Base-by-base conservation (phyloP, 2,797 vertebrate species). In the Astyanax mexicanus region DNA sequence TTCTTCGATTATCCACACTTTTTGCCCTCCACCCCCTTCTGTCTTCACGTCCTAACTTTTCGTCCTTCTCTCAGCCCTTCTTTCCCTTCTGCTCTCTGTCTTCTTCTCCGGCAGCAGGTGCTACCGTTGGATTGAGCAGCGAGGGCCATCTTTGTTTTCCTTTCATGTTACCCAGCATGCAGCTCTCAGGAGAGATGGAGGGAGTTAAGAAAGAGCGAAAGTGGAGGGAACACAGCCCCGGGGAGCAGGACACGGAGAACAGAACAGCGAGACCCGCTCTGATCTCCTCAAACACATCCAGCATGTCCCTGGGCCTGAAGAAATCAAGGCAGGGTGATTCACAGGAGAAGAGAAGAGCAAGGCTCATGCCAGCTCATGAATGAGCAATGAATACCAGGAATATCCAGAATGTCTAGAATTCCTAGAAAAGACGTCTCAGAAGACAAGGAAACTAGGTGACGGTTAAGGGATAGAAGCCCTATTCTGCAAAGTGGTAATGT, bases 141-240 rank as follows among this genome's bases (percentile, higher is more conserved):
- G 66, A 57, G 80, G 78, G 84, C 81, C 82, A 78, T 79, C 77
- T 67, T 81, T 74, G 78, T 86, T 85, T 87, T 79, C 84, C 86
- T 92, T 92, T 90, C 72, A 89, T 89, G 88, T 75, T 55, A 60
- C 17, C 25, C 5, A 29, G 32, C 38, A 13, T 54, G 72, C 15
- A 3, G 3, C 23, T 80, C 81, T 66, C 55, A 27, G 74, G 70
- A 75, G 66, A 71, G 40, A 54, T 62, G 15, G 54, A 23, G 4
- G 6, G 61, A 80, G 73, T 45, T 42, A 55, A 69, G 42, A 61
- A 67, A 54, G 8, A 45, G 57, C 49, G 45, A 42, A 37, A 71
- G 21, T 55, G 15, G 58, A 73, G 4, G 45, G 67, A 69, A 54
- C 55, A 62, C 21, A 29, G 45, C 73, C 52, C 44, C 29, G 19